Conservation (phyloP, 2,113 vertebrate species). For the Litocranius walleri region DNA sequence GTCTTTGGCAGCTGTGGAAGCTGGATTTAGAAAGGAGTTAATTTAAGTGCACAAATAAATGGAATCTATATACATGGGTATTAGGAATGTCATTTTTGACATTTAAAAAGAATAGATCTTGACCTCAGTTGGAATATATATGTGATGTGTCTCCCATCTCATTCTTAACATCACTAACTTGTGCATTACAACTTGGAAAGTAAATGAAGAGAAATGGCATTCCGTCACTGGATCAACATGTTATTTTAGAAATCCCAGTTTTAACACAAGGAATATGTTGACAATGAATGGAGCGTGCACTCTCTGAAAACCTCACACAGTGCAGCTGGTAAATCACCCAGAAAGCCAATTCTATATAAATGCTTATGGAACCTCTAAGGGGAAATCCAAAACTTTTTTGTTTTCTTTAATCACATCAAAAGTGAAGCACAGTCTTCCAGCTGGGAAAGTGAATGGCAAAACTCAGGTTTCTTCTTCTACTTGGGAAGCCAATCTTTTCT, state of each 20-base stretch:
- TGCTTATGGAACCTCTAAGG: not conserved
- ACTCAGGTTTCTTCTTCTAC: not conserved
- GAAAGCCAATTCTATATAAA: conserved; percentile 35
- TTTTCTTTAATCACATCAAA: not conserved
- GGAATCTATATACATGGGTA: conserved; percentile 23
- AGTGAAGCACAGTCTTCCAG: conserved; percentile 34
- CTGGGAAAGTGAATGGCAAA: conserved; percentile 17
- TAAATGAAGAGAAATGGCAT: conserved; percentile 30
- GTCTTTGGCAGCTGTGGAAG: not conserved
- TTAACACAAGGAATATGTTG: conserved; percentile 8
- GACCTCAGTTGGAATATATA: conserved; percentile 41
- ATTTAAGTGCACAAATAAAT: conserved; percentile 45
- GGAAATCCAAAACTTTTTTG: conserved; percentile 48
- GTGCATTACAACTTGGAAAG: not conserved
- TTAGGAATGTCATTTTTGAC: conserved; percentile 43
- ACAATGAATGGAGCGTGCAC: not conserved
- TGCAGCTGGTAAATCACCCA: conserved; percentile 1
- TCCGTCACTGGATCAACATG: not conserved
- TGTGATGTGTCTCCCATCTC: not conserved
- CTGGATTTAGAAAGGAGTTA: conserved; percentile 50
- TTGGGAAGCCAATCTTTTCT: not conserved
- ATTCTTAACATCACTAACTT: not conserved
- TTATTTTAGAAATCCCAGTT: not conserved
- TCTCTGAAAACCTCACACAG: conserved; percentile 9
- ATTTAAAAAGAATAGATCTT: conserved; percentile 27